These are phyloP conservation scores for Lithophane leautieri DNA, from an alignment of 2,888 invertebrate genomes.

Conservation along the genomic window DNA sequence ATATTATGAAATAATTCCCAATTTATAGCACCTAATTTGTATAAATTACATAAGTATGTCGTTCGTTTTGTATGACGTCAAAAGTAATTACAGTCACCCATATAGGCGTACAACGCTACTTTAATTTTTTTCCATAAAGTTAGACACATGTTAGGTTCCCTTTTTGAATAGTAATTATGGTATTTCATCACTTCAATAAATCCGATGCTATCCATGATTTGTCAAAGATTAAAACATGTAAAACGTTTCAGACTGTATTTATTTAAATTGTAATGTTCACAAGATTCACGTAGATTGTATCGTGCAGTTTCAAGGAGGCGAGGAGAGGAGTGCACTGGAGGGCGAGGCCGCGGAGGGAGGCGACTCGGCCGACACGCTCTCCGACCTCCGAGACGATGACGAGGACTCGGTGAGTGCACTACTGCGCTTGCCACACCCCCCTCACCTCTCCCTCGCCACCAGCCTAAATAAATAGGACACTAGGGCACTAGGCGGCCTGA, in stretches of 20 bases:
- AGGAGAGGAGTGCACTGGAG: slow-evolving; percentile 79
- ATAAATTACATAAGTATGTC: slow-evolving; percentile 4
- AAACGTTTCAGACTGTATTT: slow-evolving; percentile 27
- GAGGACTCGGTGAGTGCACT: slow-evolving; percentile 93
- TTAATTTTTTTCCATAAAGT: neutral
- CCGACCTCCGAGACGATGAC: slow-evolving; percentile 89
- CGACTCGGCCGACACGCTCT: slow-evolving; percentile 83
- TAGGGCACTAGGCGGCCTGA: slow-evolving; percentile 81
- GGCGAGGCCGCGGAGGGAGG: slow-evolving; percentile 79
- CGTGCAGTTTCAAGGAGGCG: slow-evolving; percentile 81
- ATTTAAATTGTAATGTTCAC: slow-evolving; percentile 25
- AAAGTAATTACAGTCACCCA: neutral
- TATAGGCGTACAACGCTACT: neutral
- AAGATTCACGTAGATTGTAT: slow-evolving; percentile 46
- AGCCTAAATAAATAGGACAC: slow-evolving; percentile 83
- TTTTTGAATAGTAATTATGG: neutral
- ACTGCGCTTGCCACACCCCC: slow-evolving; percentile 62
- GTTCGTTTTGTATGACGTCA: neutral
- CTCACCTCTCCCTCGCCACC: slow-evolving; percentile 64
- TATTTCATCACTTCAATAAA: neutral
- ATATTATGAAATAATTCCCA: neutral
- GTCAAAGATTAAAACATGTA: slow-evolving; percentile 13
- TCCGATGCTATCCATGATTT: neutral
- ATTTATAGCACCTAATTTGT: slow-evolving; percentile 5
- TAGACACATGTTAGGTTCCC: neutral